Evolutionary conservation across 2,113 vertebrate genomes (phyloP).

Genomic region (Pseudopipra pipra): DNA sequence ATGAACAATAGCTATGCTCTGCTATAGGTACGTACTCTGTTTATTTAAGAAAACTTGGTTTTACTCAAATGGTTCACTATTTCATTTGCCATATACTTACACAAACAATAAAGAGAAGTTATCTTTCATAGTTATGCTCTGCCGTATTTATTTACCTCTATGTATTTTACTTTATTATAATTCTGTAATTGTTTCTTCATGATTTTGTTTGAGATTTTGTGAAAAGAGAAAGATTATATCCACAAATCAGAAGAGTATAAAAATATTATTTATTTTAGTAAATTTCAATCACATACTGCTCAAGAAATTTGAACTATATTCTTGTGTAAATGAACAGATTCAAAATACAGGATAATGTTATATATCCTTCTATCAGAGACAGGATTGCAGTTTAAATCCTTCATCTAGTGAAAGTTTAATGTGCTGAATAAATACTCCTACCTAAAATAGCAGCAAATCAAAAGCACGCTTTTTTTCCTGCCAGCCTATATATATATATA

Average conservation of each 20-base stretch:
- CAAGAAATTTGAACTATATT: background rate
- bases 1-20: background rate
- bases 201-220: background rate
- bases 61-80: background rate
- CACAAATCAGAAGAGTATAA: background rate
- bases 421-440: background rate
- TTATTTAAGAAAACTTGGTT: background rate
- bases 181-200: background rate
- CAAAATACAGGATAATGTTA: background rate
- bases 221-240: background rate
- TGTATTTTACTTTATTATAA: background rate
- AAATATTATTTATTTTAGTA: background rate
- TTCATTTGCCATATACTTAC: background rate
- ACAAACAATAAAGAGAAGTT: background rate
- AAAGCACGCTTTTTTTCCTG: background rate
- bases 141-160: background rate
- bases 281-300: background rate
- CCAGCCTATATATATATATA: background rate
- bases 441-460: slow-evolving; percentile 20
- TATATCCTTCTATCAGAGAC: background rate
- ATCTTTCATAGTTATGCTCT: background rate
- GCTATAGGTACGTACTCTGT: background rate
- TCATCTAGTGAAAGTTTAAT: background rate
- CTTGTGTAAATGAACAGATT: background rate
- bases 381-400: background rate